A percentile compares a stretch with the other conserved stretches of the same genome.
Conservation (phyloP, 2,113 vertebrate genomes). For the Hyperoodon ampullatus region DNA sequence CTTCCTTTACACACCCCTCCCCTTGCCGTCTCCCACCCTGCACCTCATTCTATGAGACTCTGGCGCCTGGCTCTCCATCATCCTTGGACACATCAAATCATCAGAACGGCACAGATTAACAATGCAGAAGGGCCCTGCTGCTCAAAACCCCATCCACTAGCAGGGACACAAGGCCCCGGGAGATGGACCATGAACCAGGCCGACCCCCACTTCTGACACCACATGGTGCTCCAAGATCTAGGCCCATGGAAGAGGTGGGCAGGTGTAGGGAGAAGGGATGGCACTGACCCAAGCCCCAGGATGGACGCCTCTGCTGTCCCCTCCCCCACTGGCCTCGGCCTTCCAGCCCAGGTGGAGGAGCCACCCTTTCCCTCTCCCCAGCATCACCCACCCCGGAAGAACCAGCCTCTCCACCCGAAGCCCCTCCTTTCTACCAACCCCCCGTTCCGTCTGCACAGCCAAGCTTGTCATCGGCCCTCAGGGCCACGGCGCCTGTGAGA, state of each 20-base stretch:
- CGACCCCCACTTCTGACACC: neutral
- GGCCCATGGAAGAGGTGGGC: neutral
- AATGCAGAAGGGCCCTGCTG: neutral
- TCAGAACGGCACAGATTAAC: neutral
- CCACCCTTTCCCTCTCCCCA: neutral
- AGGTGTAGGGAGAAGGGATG: neutral
- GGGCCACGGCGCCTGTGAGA: neutral
- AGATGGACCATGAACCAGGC: neutral
- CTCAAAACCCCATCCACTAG: neutral
- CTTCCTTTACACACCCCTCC: neutral
- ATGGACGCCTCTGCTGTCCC: neutral
- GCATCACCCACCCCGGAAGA: neutral
- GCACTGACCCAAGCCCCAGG: neutral
- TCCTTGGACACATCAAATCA: neutral
- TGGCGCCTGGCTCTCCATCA: neutral
- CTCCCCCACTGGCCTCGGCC: neutral
- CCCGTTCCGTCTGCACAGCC: neutral
- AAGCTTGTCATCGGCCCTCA: neutral
- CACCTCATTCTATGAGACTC: neutral
- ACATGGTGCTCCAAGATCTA: neutral
- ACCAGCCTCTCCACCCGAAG: neutral
- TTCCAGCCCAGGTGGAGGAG: neutral
- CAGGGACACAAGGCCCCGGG: neutral
- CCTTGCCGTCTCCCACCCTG: neutral
- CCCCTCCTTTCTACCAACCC: neutral